These are phyloP conservation scores for Todus mexicanus DNA, from an alignment of 2,797 vertebrate species.

Conservation along the genomic window DNA sequence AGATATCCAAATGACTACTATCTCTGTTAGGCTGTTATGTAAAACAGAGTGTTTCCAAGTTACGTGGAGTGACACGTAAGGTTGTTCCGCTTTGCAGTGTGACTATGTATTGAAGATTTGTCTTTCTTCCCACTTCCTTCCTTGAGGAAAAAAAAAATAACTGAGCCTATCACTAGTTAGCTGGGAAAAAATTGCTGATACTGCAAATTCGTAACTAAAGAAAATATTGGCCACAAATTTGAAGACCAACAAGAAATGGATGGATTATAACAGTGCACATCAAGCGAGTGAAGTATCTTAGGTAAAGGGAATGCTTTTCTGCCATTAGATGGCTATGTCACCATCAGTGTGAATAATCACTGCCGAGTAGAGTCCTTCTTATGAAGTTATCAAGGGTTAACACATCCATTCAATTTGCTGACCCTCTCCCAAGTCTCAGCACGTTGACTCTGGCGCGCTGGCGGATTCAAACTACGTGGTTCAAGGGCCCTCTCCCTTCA, in stretches of 20 bases:
- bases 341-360: neutral
- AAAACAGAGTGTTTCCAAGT: neutral
- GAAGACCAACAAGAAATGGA: neutral
- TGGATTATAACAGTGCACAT: rapidly evolving
- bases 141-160: neutral
- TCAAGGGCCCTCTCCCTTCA: neutral
- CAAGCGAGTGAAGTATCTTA: too few relatives aligned
- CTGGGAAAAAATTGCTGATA: neutral
- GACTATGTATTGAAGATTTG: neutral
- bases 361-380: neutral
- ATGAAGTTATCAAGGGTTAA: neutral
- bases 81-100: neutral
- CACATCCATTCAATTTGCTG: neutral
- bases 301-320: neutral
- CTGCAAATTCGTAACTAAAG: neutral
- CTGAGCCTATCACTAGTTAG: neutral
- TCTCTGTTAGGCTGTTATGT: neutral
- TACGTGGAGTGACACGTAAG: neutral
- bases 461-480: neutral
- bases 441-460: neutral
- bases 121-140: neutral
- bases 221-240: neutral
- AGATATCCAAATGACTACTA: neutral
- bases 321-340: neutral
- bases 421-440: neutral